Conservation (phyloP, 1,140 invertebrate genomes). For the Sinonovacula constricta region DNA sequence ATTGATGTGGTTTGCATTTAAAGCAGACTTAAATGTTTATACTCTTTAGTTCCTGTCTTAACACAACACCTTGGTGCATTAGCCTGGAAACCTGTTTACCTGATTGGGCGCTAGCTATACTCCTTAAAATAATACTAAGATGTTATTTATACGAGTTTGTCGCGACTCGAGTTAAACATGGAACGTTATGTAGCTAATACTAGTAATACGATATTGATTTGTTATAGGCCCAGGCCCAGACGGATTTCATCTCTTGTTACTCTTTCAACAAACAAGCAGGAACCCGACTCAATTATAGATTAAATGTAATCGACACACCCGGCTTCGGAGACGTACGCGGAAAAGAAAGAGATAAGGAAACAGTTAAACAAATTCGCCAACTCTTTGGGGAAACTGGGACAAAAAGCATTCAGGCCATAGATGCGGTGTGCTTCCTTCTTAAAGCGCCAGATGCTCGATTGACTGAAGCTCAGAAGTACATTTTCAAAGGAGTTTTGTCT, state of each 20-base stretch:
- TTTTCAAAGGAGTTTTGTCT: constrained; percentile 53
- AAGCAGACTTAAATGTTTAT: no score
- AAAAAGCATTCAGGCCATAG: constrained; percentile 29
- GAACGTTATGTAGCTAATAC: no score
- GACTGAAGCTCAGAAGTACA: constrained; percentile 38
- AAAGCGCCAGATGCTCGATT: constrained; percentile 15
- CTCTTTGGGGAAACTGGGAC: constrained; percentile 27
- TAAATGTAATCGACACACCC: constrained; percentile 18
- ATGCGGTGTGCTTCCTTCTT: constrained; percentile 50
- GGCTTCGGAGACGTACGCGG: constrained; percentile 43
- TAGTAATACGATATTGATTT: no score
- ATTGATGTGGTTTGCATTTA: no score
- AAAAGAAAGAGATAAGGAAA: constrained; percentile 32
- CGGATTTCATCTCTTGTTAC: constrained; percentile 37
- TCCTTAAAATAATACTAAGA: no score
- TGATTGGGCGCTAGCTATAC: no score
- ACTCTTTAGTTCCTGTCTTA: no score
- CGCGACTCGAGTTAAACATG: no score
- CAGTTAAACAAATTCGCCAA: constrained; percentile 29
- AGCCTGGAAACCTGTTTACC: no score
- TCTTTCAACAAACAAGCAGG: neutral
- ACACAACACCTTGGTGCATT: no score
- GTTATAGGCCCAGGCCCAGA: constrained; percentile 21
- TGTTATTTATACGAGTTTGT: no score
- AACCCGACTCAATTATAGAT: constrained; percentile 1